phyloP scores from a whole-genome alignment of 2,113 vertebrate genomes.

The Cephalopterus ornatus region DNA sequence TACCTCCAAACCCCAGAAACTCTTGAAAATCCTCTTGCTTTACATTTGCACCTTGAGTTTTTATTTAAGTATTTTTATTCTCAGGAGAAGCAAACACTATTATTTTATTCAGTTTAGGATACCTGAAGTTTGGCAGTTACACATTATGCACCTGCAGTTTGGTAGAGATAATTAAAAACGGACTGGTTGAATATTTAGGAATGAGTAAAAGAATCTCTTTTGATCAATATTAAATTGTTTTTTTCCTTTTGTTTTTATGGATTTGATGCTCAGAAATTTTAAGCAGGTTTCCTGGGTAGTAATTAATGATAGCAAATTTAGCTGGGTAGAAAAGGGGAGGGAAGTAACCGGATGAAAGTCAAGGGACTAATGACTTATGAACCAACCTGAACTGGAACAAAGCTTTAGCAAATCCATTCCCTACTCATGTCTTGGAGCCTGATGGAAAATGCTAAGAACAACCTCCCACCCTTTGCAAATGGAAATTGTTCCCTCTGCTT shows the following conservation, averaged over 20 bases:
- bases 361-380: not conserved
- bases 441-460: not conserved
- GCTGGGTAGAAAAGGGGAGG: not conserved
- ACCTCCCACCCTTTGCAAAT: not conserved
- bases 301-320: not conserved
- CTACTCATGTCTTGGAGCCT: accelerated
- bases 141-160: not conserved
- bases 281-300: not conserved
- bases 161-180: not conserved
- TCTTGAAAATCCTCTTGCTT: not conserved
- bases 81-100: not conserved
- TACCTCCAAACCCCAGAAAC: not conserved
- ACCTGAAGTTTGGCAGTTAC: not conserved
- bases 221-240: not conserved
- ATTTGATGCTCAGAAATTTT: not conserved
- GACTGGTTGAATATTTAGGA: not conserved
- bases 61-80: not conserved
- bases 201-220: not conserved
- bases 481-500: not conserved
- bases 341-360: not conserved
- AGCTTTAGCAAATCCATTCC: not conserved
- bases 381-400: not conserved
- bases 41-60: not conserved
- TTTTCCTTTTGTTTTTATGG: not conserved
- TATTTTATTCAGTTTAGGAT: not conserved